Evolutionary conservation across 2,113 vertebrate species (phyloP), one percentile per base, ranked within the genome.

Genomic region (Hystrix brachyura): DNA sequence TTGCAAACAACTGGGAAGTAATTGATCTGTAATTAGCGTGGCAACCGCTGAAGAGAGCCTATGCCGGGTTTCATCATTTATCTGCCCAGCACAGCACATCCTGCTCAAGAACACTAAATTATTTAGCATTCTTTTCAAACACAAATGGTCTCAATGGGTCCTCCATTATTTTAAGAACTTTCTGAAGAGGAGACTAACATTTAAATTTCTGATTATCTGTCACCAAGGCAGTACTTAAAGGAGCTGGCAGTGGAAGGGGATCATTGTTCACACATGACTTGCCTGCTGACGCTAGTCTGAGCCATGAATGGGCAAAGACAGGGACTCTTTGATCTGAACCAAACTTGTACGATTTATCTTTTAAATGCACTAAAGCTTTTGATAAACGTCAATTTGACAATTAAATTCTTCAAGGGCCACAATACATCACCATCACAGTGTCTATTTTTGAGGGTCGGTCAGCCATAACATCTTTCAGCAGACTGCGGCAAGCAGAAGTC

Each of bases 21-120:
- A 99, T 99, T 99, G 98, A 99, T 99, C 98, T 98, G 97, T 99
- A 99, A 99, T 99, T 99, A 99, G 98, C 97, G 97, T 98, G 97
- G 98, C 98, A 98, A 98, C 97, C 95, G 97, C 97, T 94, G 93
- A 97, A 98, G 98, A 98, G 81, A 98, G 97, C 82, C 95, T 97
- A 94, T 27, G 57, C 69, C 92, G 98, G 97, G 98, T 97, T 98
- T 98, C 97, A 97, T 98, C 71, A 98, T 98, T 98, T 98, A 98
- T 98, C 98, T 98, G 97, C 96, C 97, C 93, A 92, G 93, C 96
- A 74, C 97, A 98, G 65, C 29, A 90, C 97, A 95, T 98, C 97
- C 88, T 95, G 89, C 93, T 97, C 91, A 3, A 19, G 79, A 98
- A 97, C 97, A 92, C 98, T 98, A 98, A 98, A 99, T 98, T 98